Evolutionary conservation across 2,888 invertebrate species (phyloP), one percentile per base, ranked within the genome.

Genomic region (Sycophila texana): DNA sequence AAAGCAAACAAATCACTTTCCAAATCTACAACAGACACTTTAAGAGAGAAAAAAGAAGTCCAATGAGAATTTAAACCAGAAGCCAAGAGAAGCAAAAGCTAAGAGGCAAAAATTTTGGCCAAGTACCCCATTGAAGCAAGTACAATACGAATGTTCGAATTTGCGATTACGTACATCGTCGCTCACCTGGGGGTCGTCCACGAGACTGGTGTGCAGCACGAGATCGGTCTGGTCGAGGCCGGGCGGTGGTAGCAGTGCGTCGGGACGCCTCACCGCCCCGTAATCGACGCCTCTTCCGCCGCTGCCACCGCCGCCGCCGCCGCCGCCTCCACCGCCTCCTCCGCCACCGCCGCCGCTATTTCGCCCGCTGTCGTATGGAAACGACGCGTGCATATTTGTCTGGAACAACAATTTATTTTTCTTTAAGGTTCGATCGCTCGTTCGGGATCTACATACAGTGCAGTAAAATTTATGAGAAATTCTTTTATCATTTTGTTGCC

Each of bases 331-430:
- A 84, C 87, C 86, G 26, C 88, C 86, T n/a, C 89, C 86, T 22
- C 88, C 88, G 12, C 91, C 91, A 66, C 89, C 88, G 0, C 89
- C 89, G 61, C 88, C 88, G 72, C 91, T 88, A 76, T 89, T 89
- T 68, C 91, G 89, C 76, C 91, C 89, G 81, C 90, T 88, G 84
- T 92, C 91, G 85, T 92, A 92, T 20, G 91, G 91, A 87, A 91
- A 91, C 79, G 91, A 91, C 79, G 91, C 90, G 87, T 92, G 91
- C 91, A 91, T 91, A 83, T 91, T 91, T 84, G 91, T 90, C 91
- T 91, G 89, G 73, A 90, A 89, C 47, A 81, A 72, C 81, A 68
- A 74, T 66, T 13, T 26, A n/a, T 16, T 30, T 16, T n/a, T 49
- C 51, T 4, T 22, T 22, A 47, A 4, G 49, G 47, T 16, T 58